Conservation (phyloP, 2,888 invertebrate species). For the Latrodectus elegans region DNA sequence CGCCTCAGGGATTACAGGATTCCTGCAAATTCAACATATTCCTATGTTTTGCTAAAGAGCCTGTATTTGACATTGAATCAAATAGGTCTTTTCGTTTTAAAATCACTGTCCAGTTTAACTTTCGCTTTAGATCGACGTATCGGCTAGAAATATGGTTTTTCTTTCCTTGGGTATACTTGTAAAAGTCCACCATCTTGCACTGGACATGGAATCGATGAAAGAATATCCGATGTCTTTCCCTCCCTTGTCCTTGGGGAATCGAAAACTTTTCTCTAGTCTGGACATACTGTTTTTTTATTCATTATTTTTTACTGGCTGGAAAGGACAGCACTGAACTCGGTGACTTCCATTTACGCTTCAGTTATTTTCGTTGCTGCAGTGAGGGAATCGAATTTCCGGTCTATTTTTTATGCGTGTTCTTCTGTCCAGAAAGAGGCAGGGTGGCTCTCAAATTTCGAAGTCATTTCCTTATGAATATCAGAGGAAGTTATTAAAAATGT, state of each 20-base stretch:
- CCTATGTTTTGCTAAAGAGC: not conserved
- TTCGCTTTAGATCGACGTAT: conserved; percentile 26
- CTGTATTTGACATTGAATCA: conserved; percentile 13
- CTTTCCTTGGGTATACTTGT: not conserved
- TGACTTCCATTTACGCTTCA: conserved; percentile 39
- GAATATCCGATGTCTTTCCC: conserved; percentile 20
- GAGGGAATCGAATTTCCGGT: conserved; percentile 7
- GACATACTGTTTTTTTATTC: not conserved
- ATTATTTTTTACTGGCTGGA: too few relatives aligned
- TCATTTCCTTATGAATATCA: too few relatives aligned
- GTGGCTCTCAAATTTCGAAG: too few relatives aligned
- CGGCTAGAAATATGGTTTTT: not conserved
- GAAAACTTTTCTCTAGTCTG: conserved; percentile 20
- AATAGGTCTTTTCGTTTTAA: conserved; percentile 13
- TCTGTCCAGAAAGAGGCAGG: too few relatives aligned
- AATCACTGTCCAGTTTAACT: conserved; percentile 21
- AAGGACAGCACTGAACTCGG: not conserved
- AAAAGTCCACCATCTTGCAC: conserved; percentile 3
- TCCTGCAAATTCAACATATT: too few relatives aligned
- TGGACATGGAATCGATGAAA: conserved; percentile 45
- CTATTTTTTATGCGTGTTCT: not conserved
- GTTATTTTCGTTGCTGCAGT: conserved; percentile 37
- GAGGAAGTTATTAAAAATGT: too few relatives aligned
- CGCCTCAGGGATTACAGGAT: too few relatives aligned
- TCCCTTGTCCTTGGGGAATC: conserved; percentile 47